phyloP scores from a whole-genome alignment of 2,888 invertebrate species.

The Brachynemurus nebulosus region DNA sequence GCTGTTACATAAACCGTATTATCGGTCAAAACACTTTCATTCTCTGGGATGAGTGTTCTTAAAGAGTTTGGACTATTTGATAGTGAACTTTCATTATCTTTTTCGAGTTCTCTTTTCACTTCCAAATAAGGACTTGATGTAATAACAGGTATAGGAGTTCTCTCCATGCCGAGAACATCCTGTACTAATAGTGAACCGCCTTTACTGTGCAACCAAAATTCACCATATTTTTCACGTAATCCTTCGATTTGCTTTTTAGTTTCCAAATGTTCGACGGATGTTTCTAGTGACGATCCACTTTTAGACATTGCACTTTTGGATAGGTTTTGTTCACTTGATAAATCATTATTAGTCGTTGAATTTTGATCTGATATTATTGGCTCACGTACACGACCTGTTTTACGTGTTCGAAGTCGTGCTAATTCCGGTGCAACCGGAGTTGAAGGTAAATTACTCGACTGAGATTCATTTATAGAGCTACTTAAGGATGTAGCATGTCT shows the following conservation, averaged over 20 bases:
- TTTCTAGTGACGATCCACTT: too few species aligned
- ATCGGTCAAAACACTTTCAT: background rate
- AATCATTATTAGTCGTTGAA: too few species aligned
- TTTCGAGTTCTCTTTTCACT: constrained; percentile 2
- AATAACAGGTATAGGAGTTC: constrained; percentile 18
- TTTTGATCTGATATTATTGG: too few species aligned
- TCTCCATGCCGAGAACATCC: constrained; percentile 38
- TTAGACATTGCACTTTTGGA: too few species aligned
- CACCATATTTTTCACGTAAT: constrained; percentile 41
- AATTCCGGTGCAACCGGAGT: constrained; percentile 9
- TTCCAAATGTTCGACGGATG: constrained; percentile 36
- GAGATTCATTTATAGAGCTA: constrained; percentile 6
- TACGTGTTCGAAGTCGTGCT: background rate
- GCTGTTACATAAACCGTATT: background rate
- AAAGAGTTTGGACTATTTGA: constrained; percentile 4
- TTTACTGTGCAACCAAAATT: constrained; percentile 43
- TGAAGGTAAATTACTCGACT: constrained; percentile 8
- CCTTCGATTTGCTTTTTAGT: constrained; percentile 43
- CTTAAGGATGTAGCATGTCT: background rate
- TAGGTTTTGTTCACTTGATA: too few species aligned
- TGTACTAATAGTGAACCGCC: constrained; percentile 37
- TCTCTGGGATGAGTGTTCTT: constrained; percentile 1
- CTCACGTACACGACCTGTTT: background rate
- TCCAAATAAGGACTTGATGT: constrained; percentile 20
- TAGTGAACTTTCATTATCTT: background rate